These are phyloP conservation scores for Caenorhabditis zanzibari DNA, from an alignment of 2,888 invertebrate genomes.

Conservation along the genomic window DNA sequence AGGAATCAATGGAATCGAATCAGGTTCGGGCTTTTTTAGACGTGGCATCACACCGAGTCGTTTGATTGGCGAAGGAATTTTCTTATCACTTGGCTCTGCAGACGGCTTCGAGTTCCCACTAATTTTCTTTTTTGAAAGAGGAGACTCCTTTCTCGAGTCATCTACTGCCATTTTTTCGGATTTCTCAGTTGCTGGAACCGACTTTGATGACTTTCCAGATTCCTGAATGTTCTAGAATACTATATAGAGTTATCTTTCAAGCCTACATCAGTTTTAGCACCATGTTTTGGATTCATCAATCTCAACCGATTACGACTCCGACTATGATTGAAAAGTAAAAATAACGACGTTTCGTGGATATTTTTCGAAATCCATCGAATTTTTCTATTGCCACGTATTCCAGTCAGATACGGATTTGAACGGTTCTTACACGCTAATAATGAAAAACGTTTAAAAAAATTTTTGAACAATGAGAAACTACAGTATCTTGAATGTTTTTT, in stretches of 20 bases:
- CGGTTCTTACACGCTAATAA: no score
- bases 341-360: not conserved
- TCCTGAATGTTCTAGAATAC: not conserved
- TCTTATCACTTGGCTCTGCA: not conserved
- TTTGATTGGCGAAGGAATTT: slow-evolving; percentile 20
- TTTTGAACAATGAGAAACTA: no score
- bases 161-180: slow-evolving; percentile 25
- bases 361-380: no score
- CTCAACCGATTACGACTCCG: slow-evolving; percentile 8
- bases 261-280: slow-evolving; percentile 28
- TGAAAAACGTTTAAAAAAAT: no score
- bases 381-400: no score
- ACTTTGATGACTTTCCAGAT: slow-evolving; percentile 20
- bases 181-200: slow-evolving; percentile 7
- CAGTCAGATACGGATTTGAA: no score
- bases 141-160: slow-evolving; percentile 7
- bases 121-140: not conserved
- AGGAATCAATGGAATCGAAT: slow-evolving; percentile 47
- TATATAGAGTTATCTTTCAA: not conserved
- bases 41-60: slow-evolving; percentile 41
- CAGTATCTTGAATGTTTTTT: no score
- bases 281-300: slow-evolving; percentile 27
- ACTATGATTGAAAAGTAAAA: slow-evolving; percentile 6
- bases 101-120: not conserved
- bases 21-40: slow-evolving; percentile 15